Conservation (phyloP, 2,888 invertebrate genomes). For the Anaspis maculata region DNA sequence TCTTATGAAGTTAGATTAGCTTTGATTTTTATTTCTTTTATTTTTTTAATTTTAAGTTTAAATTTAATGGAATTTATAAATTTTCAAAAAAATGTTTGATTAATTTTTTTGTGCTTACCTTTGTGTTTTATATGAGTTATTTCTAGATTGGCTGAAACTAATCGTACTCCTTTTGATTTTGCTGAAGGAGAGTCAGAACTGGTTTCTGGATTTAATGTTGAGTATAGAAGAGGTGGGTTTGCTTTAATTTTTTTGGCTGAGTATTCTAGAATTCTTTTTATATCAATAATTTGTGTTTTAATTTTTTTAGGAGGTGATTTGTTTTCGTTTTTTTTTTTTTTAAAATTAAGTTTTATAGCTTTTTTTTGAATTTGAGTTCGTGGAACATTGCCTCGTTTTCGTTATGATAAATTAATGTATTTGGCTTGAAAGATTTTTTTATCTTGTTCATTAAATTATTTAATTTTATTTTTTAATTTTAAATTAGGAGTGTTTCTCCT, state of each 20-base stretch:
- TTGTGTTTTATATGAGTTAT: slow-evolving; percentile 50
- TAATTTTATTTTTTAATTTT: slow-evolving; percentile 44
- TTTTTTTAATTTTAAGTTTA: slow-evolving; percentile 43
- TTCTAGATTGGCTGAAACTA: slow-evolving; percentile 60
- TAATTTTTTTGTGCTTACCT: slow-evolving; percentile 49
- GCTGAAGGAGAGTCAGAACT: slow-evolving; percentile 70
- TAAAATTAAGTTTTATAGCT: slow-evolving; percentile 49
- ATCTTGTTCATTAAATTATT: slow-evolving; percentile 45
- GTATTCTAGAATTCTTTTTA: slow-evolving; percentile 62
- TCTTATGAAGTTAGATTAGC: slow-evolving; percentile 68
- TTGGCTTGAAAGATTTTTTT: slow-evolving; percentile 59
- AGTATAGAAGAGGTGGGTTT: slow-evolving; percentile 64
- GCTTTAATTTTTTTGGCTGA: slow-evolving; percentile 66
- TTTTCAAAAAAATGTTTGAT: slow-evolving; percentile 48
- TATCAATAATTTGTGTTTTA: slow-evolving; percentile 51
- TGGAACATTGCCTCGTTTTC: slow-evolving; percentile 60
- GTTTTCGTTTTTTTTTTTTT: slow-evolving; percentile 44
- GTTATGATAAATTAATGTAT: slow-evolving; percentile 68
- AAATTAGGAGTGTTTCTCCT: slow-evolving; percentile 35
- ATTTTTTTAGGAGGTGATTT: slow-evolving; percentile 51
- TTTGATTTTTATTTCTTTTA: slow-evolving; percentile 52
- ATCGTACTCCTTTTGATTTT: slow-evolving; percentile 73
- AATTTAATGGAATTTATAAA: slow-evolving; percentile 45
- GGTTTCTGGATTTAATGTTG: slow-evolving; percentile 73
- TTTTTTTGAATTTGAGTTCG: slow-evolving; percentile 60